Evolutionary conservation across 2,113 vertebrate genomes (phyloP).

Genomic region (Triplophysa tibetana): DNA sequence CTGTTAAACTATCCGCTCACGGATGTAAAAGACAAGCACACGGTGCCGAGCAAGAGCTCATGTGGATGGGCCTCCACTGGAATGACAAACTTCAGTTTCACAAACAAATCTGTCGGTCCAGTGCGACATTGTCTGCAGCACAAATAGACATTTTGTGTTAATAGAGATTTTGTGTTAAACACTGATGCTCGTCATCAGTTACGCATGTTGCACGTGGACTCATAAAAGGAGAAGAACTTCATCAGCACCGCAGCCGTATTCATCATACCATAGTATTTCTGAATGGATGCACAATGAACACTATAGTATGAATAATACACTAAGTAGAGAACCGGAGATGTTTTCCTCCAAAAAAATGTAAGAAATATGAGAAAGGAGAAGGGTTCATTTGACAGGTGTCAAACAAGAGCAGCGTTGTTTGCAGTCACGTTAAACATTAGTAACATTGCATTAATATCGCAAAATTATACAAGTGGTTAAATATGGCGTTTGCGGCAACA

Average conservation of each 20-base stretch:
- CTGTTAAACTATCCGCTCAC: background rate
- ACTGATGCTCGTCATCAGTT: background rate
- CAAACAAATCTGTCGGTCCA: background rate
- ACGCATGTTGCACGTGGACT: background rate
- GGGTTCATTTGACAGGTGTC: slow-evolving; percentile 12
- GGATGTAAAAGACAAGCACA: background rate
- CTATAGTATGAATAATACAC: no score
- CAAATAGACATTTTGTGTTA: background rate
- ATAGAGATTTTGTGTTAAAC: background rate
- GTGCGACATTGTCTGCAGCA: background rate
- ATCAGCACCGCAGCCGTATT: background rate
- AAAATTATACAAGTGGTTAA: background rate
- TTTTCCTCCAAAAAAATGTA: background rate
- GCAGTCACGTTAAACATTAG: background rate
- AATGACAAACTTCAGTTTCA: slow-evolving; percentile 3
- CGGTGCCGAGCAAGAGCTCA: background rate
- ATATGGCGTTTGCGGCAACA: background rate
- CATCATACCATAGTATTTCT: no score
- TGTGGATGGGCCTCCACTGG: background rate
- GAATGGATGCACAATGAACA: no score
- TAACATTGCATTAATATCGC: background rate
- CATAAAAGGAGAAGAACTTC: background rate
- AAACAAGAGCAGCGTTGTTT: background rate
- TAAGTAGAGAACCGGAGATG: background rate
- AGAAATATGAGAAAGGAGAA: background rate